Conservation (phyloP, 2,797 vertebrate species). For the Pseudopleuronectes americanus region DNA sequence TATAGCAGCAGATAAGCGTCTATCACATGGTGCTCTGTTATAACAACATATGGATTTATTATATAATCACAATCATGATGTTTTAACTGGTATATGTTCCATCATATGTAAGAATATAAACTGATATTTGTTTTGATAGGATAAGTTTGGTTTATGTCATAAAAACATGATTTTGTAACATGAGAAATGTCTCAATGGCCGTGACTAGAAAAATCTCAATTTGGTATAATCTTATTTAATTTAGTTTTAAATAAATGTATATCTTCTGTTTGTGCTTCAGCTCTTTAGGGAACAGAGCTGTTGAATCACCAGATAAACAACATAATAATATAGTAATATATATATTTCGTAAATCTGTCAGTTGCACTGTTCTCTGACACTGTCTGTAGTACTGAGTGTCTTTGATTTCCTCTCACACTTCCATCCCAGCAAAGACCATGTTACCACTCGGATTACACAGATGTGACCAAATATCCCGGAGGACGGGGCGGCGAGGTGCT, state of each 20-base stretch:
- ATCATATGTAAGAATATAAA: too few relatives aligned
- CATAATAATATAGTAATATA: neutral
- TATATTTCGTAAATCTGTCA: slow-evolving; percentile 9
- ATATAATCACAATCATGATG: too few relatives aligned
- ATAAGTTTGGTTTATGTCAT: neutral
- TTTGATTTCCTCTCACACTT: slow-evolving; percentile 3
- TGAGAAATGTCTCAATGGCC: neutral
- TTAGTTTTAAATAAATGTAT: neutral
- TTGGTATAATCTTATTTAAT: neutral
- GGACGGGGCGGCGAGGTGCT: slow-evolving; percentile 38
- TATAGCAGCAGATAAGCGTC: too few relatives aligned
- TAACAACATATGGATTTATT: too few relatives aligned
- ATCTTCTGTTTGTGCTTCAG: slow-evolving; percentile 6
- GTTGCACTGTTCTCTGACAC: slow-evolving; percentile 5
- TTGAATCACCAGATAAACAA: slow-evolving; percentile 29
- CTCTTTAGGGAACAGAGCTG: neutral
- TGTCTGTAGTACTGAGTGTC: neutral
- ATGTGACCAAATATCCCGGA: slow-evolving; percentile 36
- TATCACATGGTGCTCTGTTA: too few relatives aligned
- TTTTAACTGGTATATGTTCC: too few relatives aligned
- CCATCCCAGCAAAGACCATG: slow-evolving; percentile 13
- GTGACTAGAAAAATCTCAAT: neutral
- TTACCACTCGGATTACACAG: slow-evolving; percentile 14
- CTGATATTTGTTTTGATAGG: neutral
- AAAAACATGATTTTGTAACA: neutral